phyloP scores from a whole-genome alignment of 2,113 vertebrate genomes.

The Megaceryle torquata region DNA sequence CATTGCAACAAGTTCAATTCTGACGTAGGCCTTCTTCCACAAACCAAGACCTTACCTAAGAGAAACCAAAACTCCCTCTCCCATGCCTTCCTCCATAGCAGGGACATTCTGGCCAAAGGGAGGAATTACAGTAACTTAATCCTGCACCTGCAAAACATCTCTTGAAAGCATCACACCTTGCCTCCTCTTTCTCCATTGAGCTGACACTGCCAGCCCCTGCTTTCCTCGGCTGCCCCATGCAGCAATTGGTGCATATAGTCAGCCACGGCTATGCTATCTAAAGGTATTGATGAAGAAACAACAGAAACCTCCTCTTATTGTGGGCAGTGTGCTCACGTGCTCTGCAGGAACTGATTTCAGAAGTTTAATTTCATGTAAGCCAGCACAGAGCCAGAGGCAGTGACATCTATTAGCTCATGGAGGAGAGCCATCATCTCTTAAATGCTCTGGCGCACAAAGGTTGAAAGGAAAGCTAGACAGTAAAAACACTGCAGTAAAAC shows the following conservation, averaged over 20 bases:
- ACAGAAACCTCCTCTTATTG: neutral
- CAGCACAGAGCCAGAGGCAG: neutral
- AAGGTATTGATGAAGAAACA: neutral
- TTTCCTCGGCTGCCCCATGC: neutral
- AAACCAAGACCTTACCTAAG: neutral
- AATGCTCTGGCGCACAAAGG: neutral
- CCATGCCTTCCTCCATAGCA: neutral
- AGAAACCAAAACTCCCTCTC: neutral
- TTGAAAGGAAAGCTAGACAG: neutral
- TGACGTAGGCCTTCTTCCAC: neutral
- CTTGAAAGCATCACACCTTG: neutral
- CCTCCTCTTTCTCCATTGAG: neutral
- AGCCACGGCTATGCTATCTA: rapidly evolving
- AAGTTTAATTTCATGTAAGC: neutral
- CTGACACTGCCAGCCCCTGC: neutral
- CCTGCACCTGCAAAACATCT: neutral
- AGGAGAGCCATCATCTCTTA: neutral
- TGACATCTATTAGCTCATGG: neutral
- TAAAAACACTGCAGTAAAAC: neutral
- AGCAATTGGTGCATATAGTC: neutral
- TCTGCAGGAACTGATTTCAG: neutral
- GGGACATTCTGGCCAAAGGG: neutral
- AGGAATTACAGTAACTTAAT: neutral
- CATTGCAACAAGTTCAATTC: rapidly evolving
- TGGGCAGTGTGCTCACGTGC: rapidly evolving